phyloP scores from a whole-genome alignment of 35 echinoderm and acorn worm genomes.

The Nesometra sesokonis region DNA sequence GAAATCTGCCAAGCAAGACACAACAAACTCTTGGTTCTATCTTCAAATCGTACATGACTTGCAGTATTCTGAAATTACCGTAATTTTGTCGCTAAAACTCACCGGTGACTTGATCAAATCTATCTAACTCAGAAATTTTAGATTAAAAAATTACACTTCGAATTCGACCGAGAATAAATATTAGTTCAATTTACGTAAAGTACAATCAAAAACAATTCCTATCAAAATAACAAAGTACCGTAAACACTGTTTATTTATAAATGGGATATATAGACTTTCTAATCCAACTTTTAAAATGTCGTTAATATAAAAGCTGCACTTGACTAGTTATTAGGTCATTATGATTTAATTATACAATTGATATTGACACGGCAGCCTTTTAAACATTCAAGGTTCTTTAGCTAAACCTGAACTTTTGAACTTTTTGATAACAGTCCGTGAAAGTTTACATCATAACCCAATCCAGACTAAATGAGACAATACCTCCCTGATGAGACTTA shows the following conservation, averaged over 20 bases:
- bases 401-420: neutral
- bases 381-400: neutral
- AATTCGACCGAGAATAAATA: neutral
- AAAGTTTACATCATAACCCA: neutral
- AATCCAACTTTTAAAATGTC: too few species aligned
- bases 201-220: too few species aligned
- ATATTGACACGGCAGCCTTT: neutral
- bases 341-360: neutral
- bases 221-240: too few species aligned
- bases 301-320: neutral
- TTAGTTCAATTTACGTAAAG: neutral
- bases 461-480: neutral
- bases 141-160: neutral
- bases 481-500: too few species aligned
- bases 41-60: neutral
- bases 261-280: too few species aligned
- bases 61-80: neutral
- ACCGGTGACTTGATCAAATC: neutral
- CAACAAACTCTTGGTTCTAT: neutral
- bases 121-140: neutral
- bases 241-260: too few species aligned
- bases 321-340: neutral
- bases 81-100: neutral
- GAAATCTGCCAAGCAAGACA: neutral
- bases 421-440: neutral